Evolutionary conservation across 2,888 invertebrate genomes (phyloP).

Genomic region (Eupithecia dodoneata): DNA sequence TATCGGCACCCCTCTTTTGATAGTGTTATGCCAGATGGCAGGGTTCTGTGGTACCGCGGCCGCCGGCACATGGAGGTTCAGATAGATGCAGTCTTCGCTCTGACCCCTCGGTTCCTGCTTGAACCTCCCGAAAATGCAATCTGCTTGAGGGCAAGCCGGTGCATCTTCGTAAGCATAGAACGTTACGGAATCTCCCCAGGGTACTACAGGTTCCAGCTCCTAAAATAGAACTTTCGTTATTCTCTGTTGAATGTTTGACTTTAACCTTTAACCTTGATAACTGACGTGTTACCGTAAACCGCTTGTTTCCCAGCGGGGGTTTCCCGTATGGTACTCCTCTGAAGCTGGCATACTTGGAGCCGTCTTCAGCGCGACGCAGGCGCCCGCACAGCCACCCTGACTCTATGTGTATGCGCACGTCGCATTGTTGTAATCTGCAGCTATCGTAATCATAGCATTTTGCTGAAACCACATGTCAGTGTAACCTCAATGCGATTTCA

Average conservation of each 20-base stretch:
- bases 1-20: conserved; percentile 37
- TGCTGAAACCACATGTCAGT: background rate
- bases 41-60: background rate
- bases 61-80: conserved; percentile 30
- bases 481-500: background rate
- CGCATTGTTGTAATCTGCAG: conserved; percentile 21
- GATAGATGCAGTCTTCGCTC: conserved; percentile 46
- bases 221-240: background rate
- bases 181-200: conserved; percentile 1
- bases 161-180: conserved; percentile 78
- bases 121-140: conserved; percentile 47
- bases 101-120: conserved; percentile 29
- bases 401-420: conserved; percentile 33
- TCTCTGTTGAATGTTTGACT: background rate
- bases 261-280: background rate
- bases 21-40: conserved; percentile 20
- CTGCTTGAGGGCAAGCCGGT: conserved; percentile 80
- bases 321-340: conserved; percentile 46
- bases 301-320: conserved; percentile 34
- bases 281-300: conserved; percentile 51
- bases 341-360: conserved; percentile 44
- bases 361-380: conserved; percentile 32
- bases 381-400: conserved; percentile 44
- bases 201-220: background rate
- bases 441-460: background rate